These are phyloP conservation scores for Crioceris asparagi DNA, from an alignment of 2,888 invertebrate species.

Conservation along the genomic window DNA sequence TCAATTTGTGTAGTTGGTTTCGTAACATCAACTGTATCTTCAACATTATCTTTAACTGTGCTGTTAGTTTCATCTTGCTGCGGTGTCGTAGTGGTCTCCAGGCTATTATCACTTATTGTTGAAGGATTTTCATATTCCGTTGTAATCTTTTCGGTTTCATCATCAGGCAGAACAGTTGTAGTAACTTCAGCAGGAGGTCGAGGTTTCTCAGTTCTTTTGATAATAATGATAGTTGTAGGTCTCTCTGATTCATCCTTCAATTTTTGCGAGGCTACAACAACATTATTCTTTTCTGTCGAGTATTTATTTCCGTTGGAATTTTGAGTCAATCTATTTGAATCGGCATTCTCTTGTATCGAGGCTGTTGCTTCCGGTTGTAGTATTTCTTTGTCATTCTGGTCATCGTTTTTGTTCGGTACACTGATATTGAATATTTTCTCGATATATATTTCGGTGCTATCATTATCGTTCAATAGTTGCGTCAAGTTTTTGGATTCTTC, in stretches of 20 bases:
- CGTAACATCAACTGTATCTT: no score
- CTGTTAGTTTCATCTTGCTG: no score
- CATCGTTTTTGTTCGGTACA: constrained; percentile 1
- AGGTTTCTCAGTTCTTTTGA: constrained; percentile 12
- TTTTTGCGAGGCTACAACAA: background rate
- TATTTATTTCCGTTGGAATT: background rate
- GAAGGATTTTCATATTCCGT: constrained; percentile 13
- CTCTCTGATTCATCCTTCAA: background rate
- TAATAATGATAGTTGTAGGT: constrained; percentile 11
- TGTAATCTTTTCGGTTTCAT: constrained; percentile 16
- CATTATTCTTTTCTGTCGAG: background rate
- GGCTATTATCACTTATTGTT: constrained; percentile 7
- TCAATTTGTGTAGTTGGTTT: no score
- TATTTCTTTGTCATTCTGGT: constrained; percentile 1
- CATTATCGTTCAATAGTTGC: no score
- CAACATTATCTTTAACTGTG: no score
- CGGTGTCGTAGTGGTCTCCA: background rate
- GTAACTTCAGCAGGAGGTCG: constrained; percentile 27
- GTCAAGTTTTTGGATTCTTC: no score
- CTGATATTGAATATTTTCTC: constrained; percentile 7
- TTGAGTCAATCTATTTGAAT: background rate
- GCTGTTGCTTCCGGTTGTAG: constrained; percentile 2
- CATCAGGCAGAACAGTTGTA: constrained; percentile 12
- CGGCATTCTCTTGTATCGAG: background rate
- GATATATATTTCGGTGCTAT: constrained; percentile 4